Evolutionary conservation across 2,888 invertebrate genomes (phyloP).

Genomic region (Metopia argyrocephala): DNA sequence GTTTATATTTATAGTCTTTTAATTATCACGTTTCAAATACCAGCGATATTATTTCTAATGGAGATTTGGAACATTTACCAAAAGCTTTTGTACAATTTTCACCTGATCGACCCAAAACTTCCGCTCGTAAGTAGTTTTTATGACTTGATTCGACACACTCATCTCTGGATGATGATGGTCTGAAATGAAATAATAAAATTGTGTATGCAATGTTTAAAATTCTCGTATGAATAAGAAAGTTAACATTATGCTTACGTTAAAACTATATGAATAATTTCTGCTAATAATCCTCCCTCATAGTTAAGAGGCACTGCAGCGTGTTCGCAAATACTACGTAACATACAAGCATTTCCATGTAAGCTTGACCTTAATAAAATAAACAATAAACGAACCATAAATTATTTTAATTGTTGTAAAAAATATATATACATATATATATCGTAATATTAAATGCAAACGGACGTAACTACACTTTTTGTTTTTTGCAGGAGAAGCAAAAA

Average conservation of each 20-base stretch:
- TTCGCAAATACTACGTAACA: conserved; percentile 88
- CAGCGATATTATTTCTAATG: conserved; percentile 70
- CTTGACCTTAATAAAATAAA: conserved; percentile 83
- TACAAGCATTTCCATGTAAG: conserved; percentile 84
- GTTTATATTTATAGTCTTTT: too few species aligned
- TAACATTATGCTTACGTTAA: conserved; percentile 82
- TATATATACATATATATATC: too few species aligned
- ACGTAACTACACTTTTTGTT: too few species aligned
- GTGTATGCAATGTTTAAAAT: background rate
- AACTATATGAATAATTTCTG: conserved; percentile 86
- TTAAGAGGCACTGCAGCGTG: conserved; percentile 84
- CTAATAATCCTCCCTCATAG: conserved; percentile 85
- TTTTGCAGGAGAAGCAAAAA: too few species aligned
- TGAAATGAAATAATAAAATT: conserved; percentile 68
- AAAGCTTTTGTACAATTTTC: conserved; percentile 70
- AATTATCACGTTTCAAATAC: conserved; percentile 63
- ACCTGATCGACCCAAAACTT: conserved; percentile 81
- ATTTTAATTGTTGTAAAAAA: background rate
- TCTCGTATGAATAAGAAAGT: background rate
- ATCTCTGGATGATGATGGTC: conserved; percentile 85
- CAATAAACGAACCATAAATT: too few species aligned
- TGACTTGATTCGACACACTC: conserved; percentile 81
- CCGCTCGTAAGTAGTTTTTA: conserved; percentile 85
- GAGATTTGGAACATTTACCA: conserved; percentile 70
- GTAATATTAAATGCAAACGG: too few species aligned